Percentiles rank a stretch among this genome's conserved stretches.
Evolutionary conservation across 2,113 vertebrate genomes (phyloP).

Genomic region (Morphnarchus princeps): DNA sequence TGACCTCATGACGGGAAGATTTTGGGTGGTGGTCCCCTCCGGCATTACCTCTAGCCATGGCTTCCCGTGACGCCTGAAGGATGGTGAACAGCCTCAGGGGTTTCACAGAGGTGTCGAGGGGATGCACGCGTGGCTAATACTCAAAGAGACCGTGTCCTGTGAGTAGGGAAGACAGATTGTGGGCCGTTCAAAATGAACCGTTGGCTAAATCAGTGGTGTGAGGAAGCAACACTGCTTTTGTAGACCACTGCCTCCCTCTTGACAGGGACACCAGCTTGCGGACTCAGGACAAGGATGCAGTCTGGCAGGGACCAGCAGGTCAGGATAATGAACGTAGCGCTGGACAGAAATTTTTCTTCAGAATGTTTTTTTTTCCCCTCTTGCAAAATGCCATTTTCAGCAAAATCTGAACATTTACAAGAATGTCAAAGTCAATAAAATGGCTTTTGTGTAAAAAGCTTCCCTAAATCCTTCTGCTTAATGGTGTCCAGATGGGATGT

Average conservation of each 20-base stretch:
- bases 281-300: background rate
- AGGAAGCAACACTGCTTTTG: background rate
- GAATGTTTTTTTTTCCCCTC: background rate
- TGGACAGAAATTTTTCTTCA: background rate
- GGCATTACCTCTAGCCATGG: background rate
- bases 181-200: fast-evolving
- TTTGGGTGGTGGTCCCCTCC: background rate
- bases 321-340: background rate
- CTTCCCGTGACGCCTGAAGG: fast-evolving
- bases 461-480: background rate
- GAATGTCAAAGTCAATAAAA: background rate
- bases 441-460: background rate
- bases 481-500: background rate
- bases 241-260: background rate
- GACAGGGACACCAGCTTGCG: background rate
- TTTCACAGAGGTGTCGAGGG: fast-evolving
- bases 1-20: background rate
- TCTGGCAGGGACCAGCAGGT: background rate
- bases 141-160: background rate
- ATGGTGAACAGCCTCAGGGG: background rate
- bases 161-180: background rate
- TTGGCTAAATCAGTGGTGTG: background rate
- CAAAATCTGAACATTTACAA: background rate
- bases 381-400: background rate
- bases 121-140: background rate